Evolutionary conservation across 2,888 invertebrate genomes (phyloP), one percentile per base, ranked within the genome.

Genomic region (Dynastes hyllus): DNA sequence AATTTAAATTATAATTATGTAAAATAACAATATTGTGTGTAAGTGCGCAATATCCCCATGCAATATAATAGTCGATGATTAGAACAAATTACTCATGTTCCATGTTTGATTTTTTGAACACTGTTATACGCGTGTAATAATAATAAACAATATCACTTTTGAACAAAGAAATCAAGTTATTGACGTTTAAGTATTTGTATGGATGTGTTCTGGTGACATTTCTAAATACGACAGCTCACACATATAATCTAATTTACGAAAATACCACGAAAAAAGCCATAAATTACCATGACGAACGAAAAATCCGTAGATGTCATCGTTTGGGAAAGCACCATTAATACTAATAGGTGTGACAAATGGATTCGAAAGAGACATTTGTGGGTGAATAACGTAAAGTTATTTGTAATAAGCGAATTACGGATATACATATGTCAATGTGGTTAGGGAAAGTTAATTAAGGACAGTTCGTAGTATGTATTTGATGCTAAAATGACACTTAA

Each of bases 301-400:
- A 58, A 73, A 66, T 11, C 45, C 69, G 69, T 73, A 73, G 73
- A 40, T 73, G 73, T 61, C 22, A 61, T 61, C 40, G 13, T 73
- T 73, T 73, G 1, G 50, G 50, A 61, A 69, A 69, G 69, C 37
- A 40, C 22, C 40, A 66, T 66, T 66, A 66, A 66, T 66, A 40
- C 45, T 66, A 37, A 66, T 55, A 73, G 73, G 73, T 5, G 73
- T 73, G 58, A 73, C 73, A 73, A 73, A 73, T 73, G 73, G 58
- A 61, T 73, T 45, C 73, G 58, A 73, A 73, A 73, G 58, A 73
- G 73, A 73, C 73, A 73, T 58, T 73, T 61, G 32, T 61, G 61
- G 37, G 11, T 61, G 61, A 37, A 58, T 40, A 58, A 40, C 58
- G 40, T 27, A 45, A 45, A 61, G 58, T 61, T 73, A 73, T 73